phyloP scores from a whole-genome alignment of 1,140 invertebrate genomes.

The Papilio polytes region DNA sequence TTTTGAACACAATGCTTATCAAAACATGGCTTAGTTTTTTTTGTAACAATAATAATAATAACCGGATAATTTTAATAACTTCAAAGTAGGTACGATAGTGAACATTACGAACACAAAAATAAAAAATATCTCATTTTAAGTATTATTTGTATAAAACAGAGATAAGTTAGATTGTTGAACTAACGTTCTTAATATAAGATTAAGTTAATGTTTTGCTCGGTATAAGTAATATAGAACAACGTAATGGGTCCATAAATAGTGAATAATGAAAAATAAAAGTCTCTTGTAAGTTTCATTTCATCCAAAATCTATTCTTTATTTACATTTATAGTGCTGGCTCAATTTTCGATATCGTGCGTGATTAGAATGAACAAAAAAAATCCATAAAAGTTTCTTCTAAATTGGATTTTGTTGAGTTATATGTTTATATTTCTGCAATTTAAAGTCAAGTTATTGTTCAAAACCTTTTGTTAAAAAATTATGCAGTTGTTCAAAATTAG shows the following conservation, averaged over 20 bases:
- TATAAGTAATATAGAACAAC: neutral
- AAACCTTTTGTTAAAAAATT: neutral
- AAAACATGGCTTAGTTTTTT: neutral
- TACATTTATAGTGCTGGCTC: neutral
- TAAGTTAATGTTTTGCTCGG: neutral
- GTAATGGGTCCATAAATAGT: neutral
- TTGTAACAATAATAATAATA: no score
- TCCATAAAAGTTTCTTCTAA: neutral
- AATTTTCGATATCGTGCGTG: conserved; percentile 13
- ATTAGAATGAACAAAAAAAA: conserved; percentile 7
- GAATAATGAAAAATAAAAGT: neutral
- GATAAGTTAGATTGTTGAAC: neutral
- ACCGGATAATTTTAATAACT: no score
- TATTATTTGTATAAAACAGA: neutral
- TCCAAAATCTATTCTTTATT: neutral
- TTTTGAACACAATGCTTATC: neutral
- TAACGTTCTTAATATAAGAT: neutral
- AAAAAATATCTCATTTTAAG: no score
- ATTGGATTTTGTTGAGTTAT: neutral
- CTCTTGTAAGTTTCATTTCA: neutral
- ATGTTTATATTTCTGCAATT: neutral
- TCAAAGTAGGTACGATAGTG: no score
- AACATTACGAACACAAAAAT: no score
- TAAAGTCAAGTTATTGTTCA: neutral
- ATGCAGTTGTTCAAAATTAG: neutral